A percentile compares a stretch with the other conserved stretches of the same genome.
These are phyloP conservation scores for Melanerpes aurifrons DNA, from an alignment of 2,113 vertebrate genomes.

Conservation along the genomic window DNA sequence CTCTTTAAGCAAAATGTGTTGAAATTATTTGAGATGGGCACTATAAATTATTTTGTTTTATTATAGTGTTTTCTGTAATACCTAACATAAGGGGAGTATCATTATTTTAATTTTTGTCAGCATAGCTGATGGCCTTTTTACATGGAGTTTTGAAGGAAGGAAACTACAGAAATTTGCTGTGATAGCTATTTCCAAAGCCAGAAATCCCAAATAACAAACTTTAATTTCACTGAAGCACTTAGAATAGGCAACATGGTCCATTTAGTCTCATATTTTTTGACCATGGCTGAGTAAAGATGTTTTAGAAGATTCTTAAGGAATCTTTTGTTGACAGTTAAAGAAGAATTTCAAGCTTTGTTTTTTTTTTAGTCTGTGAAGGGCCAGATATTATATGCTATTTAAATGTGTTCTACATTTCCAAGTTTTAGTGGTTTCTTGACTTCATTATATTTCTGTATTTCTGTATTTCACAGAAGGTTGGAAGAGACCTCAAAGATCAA, in stretches of 20 bases:
- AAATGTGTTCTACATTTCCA: background rate
- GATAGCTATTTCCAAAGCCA: slow-evolving; percentile 26
- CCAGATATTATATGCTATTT: background rate
- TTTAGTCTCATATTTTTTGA: slow-evolving; percentile 24
- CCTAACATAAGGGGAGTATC: background rate
- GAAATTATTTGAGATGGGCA: background rate
- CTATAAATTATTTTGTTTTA: background rate
- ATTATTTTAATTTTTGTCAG: slow-evolving; percentile 16
- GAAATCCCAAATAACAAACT: slow-evolving; percentile 28
- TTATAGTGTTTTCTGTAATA: background rate
- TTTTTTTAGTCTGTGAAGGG: background rate
- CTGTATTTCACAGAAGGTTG: too few relatives aligned
- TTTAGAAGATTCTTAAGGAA: slow-evolving; percentile 22
- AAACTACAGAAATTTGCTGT: background rate
- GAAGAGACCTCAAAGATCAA: background rate
- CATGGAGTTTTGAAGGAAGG: background rate
- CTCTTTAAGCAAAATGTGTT: background rate
- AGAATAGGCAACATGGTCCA: slow-evolving; percentile 11
- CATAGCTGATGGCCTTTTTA: background rate
- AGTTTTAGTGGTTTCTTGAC: background rate
- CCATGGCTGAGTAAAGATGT: slow-evolving; percentile 13
- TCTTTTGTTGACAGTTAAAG: slow-evolving; percentile 12
- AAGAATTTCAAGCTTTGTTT: background rate
- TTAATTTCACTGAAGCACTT: slow-evolving; percentile 37
- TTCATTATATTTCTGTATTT: background rate